Evolutionary conservation across 2,888 invertebrate genomes (phyloP).

Genomic region (Hypena proboscidalis): DNA sequence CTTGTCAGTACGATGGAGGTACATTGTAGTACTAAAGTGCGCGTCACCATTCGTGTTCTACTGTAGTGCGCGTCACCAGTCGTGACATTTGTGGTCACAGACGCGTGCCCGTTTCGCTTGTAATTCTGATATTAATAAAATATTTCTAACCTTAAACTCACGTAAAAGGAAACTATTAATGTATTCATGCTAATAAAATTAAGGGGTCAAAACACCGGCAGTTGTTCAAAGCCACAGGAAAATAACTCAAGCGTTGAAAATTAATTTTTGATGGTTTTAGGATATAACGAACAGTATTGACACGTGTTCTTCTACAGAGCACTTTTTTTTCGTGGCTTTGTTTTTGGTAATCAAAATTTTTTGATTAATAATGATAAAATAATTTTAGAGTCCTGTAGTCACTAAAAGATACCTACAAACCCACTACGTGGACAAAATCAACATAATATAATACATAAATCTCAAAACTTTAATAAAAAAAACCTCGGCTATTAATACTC

Average conservation of each 20-base stretch:
- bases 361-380: no score
- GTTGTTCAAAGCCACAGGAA: conserved; percentile 39
- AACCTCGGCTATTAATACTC: no score
- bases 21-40: neutral
- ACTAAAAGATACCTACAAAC: no score
- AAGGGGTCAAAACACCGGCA: conserved; percentile 42
- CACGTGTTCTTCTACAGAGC: conserved; percentile 25
- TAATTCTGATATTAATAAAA: conserved; percentile 43
- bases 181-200: conserved; percentile 43
- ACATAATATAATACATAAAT: no score
- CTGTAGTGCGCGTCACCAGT: conserved; percentile 33
- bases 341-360: neutral
- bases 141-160: conserved; percentile 28
- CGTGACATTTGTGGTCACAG: conserved; percentile 51
- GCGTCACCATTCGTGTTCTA: conserved; percentile 2
- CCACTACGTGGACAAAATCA: no score
- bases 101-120: conserved; percentile 55
- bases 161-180: conserved; percentile 40
- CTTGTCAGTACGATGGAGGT: conserved; percentile 17
- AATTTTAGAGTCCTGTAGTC: no score
- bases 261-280: conserved; percentile 45
- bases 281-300: conserved; percentile 36
- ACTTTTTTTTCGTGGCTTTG: conserved; percentile 2
- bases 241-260: conserved; percentile 46
- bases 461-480: no score